Evolutionary conservation across 2,113 vertebrate species (phyloP).

Genomic region (Misgurnus mizolepis): DNA sequence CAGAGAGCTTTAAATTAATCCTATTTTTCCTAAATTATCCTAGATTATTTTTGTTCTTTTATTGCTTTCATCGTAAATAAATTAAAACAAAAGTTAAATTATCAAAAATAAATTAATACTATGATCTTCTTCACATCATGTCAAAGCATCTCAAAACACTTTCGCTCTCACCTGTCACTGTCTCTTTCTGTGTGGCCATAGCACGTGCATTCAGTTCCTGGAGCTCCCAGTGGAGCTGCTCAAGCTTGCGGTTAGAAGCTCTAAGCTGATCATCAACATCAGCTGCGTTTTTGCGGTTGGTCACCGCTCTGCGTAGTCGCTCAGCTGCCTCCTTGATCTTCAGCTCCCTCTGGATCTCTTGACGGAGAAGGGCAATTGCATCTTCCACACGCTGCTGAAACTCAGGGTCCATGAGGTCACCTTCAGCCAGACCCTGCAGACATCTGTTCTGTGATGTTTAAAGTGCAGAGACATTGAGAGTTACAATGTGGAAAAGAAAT

Average conservation of each 20-base stretch:
- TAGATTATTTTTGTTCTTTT: too few relatives aligned
- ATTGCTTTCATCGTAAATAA: too few relatives aligned
- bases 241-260: conserved; percentile 72
- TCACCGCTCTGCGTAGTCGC: conserved; percentile 70
- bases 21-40: too few relatives aligned
- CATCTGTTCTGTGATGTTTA: conserved; percentile 56
- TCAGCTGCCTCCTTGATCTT: conserved; percentile 80
- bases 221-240: conserved; percentile 72
- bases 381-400: conserved; percentile 76
- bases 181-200: conserved; percentile 69
- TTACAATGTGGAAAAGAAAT: neutral
- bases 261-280: conserved; percentile 74
- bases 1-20: too few relatives aligned
- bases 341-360: conserved; percentile 78
- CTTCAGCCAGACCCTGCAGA: conserved; percentile 63
- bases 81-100: neutral
- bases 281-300: conserved; percentile 70
- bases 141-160: neutral
- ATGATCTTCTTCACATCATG: neutral
- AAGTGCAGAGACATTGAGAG: neutral
- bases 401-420: conserved; percentile 74
- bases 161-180: conserved; percentile 55
- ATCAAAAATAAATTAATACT: neutral
- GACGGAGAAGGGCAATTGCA: conserved; percentile 66
- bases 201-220: conserved; percentile 77